These are phyloP conservation scores for Picathartes gymnocephalus DNA, from an alignment of 2,113 vertebrate genomes.

Conservation along the genomic window DNA sequence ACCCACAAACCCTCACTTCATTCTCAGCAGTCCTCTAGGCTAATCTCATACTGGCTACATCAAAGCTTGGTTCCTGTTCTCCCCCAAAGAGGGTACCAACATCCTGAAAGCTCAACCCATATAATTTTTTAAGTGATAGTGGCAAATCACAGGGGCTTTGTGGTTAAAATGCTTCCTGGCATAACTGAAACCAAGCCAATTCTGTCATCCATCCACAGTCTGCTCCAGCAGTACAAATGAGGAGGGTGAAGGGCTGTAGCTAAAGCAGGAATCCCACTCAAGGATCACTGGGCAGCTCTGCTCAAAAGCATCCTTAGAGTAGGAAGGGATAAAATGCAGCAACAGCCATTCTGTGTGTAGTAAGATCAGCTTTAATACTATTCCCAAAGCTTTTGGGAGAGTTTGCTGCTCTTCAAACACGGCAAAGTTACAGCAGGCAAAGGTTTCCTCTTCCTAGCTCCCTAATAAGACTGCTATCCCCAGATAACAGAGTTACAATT, in stretches of 20 bases:
- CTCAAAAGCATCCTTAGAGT: background rate
- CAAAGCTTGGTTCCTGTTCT: background rate
- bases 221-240: background rate
- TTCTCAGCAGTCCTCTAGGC: background rate
- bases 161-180: background rate
- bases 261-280: background rate
- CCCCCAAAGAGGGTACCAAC: background rate
- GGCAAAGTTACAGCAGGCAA: background rate
- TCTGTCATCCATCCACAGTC: rapidly evolving
- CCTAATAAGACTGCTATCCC: background rate
- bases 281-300: background rate
- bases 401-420: background rate
- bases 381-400: background rate
- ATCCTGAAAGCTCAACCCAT: background rate
- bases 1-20: background rate
- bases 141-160: background rate
- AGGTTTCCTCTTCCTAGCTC: background rate
- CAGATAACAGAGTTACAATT: background rate
- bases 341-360: background rate
- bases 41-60: background rate
- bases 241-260: background rate
- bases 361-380: background rate
- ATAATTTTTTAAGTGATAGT: background rate
- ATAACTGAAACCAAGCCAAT: background rate
- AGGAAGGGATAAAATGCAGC: background rate